A percentile compares a stretch with the other conserved stretches of the same genome.
Conservation (phyloP, 2,113 vertebrate genomes). For the Pedetes capensis region DNA sequence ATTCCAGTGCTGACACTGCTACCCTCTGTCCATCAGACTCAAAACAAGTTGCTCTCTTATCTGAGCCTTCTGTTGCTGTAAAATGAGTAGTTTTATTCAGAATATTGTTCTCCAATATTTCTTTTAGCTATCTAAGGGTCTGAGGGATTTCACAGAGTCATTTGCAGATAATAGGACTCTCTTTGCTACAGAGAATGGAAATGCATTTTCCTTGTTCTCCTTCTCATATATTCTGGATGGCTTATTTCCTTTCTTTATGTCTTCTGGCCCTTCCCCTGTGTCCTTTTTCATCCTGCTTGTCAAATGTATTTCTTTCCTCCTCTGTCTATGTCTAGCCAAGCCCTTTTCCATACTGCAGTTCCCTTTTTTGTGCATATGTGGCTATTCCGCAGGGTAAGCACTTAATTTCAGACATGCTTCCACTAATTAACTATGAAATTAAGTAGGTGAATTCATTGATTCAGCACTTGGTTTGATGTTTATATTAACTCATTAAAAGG, state of each 20-base stretch:
- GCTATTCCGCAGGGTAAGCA: slow-evolving; percentile 61
- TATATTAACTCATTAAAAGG: slow-evolving; percentile 62
- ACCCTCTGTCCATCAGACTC: background rate
- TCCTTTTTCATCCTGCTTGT: background rate
- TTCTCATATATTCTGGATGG: background rate
- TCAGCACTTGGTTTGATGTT: slow-evolving; percentile 59
- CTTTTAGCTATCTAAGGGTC: background rate
- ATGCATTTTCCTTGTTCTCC: background rate
- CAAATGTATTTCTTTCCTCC: background rate
- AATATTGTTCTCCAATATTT: background rate
- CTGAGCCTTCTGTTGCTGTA: background rate
- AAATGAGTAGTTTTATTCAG: background rate
- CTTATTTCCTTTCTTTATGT: background rate
- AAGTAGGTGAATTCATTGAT: slow-evolving; percentile 70
- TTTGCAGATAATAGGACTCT: background rate
- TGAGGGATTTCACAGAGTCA: background rate
- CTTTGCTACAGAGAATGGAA: background rate
- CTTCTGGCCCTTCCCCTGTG: background rate
- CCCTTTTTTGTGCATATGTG: background rate
- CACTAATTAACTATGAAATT: slow-evolving; percentile 67
- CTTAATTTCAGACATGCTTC: slow-evolving; percentile 62
- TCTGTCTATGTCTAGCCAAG: background rate
- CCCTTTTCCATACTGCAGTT: background rate
- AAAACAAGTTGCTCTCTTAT: background rate
- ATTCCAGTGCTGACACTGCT: background rate